Conservation (phyloP, 2,797 vertebrate species). For the Catamblyrhynchus diadema region DNA sequence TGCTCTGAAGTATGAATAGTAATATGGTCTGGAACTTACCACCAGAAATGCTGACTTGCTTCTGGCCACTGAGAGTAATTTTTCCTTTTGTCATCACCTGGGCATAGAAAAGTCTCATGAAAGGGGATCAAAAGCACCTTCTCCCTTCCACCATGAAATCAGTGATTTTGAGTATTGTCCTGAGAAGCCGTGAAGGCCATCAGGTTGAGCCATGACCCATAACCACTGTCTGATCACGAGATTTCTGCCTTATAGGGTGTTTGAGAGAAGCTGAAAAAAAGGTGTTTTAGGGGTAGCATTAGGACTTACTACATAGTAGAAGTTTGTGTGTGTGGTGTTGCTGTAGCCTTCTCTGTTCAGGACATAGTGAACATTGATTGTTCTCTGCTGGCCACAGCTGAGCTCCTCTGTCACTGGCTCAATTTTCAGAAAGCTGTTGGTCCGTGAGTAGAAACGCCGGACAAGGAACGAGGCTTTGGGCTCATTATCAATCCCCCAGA, state of each 20-base stretch:
- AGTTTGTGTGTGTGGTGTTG: constrained; percentile 52
- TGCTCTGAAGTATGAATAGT: background rate
- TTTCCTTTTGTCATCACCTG: constrained; percentile 51
- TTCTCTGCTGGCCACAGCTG: constrained; percentile 67
- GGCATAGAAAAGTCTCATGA: background rate
- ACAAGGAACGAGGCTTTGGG: background rate
- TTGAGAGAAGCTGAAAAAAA: background rate
- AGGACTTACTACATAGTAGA: constrained; percentile 82
- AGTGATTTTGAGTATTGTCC: background rate
- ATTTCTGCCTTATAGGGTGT: background rate
- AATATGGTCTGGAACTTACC: background rate
- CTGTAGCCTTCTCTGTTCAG: constrained; percentile 75
- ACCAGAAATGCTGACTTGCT: background rate
- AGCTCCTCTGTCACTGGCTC: constrained; percentile 55
- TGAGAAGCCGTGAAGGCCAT: background rate
- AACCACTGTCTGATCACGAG: background rate
- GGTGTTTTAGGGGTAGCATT: background rate
- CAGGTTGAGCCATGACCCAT: background rate
- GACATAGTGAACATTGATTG: constrained; percentile 70
- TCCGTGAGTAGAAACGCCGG: constrained; percentile 79
- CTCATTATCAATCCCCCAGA: constrained; percentile 50
- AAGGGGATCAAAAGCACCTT: background rate
- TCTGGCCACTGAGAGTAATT: constrained; percentile 45
- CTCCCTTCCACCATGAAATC: background rate
- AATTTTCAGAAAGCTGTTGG: constrained; percentile 82